These are phyloP conservation scores for Drosophila subsilvestris DNA, from an alignment of 2,888 invertebrate genomes.

Conservation along the genomic window DNA sequence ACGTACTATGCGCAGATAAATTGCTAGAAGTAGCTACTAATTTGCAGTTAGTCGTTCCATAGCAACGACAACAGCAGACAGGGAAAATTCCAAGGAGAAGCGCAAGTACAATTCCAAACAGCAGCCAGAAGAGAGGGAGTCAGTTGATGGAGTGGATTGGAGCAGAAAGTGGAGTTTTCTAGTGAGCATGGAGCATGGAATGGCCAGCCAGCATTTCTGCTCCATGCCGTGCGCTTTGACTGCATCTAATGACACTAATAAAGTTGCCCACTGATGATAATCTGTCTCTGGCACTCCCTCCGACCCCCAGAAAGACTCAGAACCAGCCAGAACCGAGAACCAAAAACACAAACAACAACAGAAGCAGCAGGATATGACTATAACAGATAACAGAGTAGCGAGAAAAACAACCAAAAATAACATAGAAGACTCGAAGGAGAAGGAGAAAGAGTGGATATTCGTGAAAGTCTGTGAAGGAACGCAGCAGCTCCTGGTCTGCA, in stretches of 20 bases:
- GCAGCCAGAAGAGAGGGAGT: neutral
- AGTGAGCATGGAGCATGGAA: constrained; percentile 12
- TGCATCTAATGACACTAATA: constrained; percentile 77
- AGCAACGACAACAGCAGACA: constrained; percentile 24
- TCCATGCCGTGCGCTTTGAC: constrained; percentile 70
- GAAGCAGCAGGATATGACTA: constrained; percentile 57
- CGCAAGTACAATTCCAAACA: constrained; percentile 5
- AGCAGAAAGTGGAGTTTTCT: constrained; percentile 44
- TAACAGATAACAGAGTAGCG: constrained; percentile 24
- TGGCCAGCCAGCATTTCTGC: constrained; percentile 39
- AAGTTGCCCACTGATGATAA: constrained; percentile 76
- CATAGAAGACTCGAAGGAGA: constrained; percentile 11
- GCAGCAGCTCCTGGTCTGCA: too few species aligned
- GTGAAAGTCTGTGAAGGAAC: too few species aligned
- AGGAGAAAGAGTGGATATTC: too few species aligned
- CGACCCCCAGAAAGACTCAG: constrained; percentile 1
- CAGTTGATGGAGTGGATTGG: neutral
- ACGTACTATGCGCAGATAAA: constrained; percentile 66
- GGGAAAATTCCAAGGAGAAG: neutral
- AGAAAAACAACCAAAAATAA: constrained; percentile 11
- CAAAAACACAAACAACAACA: constrained; percentile 29
- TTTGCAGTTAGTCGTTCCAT: constrained; percentile 70
- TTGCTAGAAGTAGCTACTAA: constrained; percentile 76
- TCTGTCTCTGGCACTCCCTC: constrained; percentile 67
- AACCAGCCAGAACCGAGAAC: constrained; percentile 1